These are phyloP conservation scores for Oryzaephilus surinamensis DNA, from an alignment of 1,140 invertebrate genomes.

Conservation along the genomic window DNA sequence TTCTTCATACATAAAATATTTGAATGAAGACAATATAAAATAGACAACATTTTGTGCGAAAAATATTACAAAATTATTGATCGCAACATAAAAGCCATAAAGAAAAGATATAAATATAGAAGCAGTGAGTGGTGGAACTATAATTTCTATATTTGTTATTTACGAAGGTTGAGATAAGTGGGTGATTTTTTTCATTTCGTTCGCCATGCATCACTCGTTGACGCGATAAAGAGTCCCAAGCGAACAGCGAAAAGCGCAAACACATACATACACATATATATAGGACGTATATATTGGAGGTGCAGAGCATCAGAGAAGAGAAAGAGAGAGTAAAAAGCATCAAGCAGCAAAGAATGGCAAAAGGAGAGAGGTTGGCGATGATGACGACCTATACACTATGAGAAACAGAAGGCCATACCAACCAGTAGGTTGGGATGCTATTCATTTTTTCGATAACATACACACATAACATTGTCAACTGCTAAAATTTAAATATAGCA, in stretches of 20 bases:
- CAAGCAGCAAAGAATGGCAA: too few relatives aligned
- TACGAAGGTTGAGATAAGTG: conserved; percentile 18
- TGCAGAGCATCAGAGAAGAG: too few relatives aligned
- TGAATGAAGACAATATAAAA: too few relatives aligned
- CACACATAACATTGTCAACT: conserved; percentile 10
- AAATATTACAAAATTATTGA: conserved; percentile 10
- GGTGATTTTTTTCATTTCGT: conserved; percentile 20
- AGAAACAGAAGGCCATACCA: too few relatives aligned
- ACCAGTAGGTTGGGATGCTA: conserved; percentile 9
- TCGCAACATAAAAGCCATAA: conserved; percentile 9
- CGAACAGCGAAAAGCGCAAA: conserved; percentile 11
- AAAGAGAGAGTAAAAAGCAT: conserved; percentile 10
- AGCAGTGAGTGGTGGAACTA: conserved; percentile 12
- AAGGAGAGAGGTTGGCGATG: too few relatives aligned
- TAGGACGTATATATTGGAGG: too few relatives aligned
- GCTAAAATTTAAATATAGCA: conserved; percentile 10
- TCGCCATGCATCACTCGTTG: conserved; percentile 15
- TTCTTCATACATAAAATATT: too few relatives aligned
- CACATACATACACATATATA: too few relatives aligned
- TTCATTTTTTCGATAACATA: conserved; percentile 12
- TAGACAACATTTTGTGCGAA: too few relatives aligned
- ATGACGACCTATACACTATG: too few relatives aligned
- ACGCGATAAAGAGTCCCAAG: conserved; percentile 15
- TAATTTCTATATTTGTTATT: conserved; percentile 22
- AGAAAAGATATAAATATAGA: conserved; percentile 9